Evolutionary conservation across 2,888 invertebrate genomes (phyloP).

Genomic region (Abrostola tripartita): DNA sequence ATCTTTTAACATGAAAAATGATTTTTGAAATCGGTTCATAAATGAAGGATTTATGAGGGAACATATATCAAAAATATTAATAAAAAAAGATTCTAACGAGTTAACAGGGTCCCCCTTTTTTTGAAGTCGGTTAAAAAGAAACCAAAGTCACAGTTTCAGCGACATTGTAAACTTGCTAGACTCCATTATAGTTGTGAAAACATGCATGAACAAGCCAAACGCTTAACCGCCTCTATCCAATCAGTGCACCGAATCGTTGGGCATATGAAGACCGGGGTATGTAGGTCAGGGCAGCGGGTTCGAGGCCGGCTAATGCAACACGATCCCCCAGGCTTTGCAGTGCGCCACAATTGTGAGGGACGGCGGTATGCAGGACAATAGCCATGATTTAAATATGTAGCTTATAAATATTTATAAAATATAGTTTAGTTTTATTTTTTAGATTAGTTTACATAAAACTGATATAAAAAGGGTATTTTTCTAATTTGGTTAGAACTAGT

Average conservation of each 20-base stretch:
- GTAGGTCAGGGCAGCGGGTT: conserved; percentile 55
- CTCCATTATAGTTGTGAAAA: conserved; percentile 32
- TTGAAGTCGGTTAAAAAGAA: no score
- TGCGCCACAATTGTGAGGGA: conserved; percentile 43
- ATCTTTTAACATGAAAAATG: no score
- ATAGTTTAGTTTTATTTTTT: no score
- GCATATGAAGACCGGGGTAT: conserved; percentile 48
- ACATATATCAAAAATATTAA: no score
- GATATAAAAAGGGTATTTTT: no score
- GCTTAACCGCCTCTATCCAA: conserved; percentile 35
- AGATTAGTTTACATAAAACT: no score
- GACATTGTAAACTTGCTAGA: conserved; percentile 20
- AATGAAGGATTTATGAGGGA: no score
- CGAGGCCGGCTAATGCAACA: conserved; percentile 54
- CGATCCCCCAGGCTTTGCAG: conserved; percentile 54
- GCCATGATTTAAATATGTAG: background rate
- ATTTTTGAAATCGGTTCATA: no score
- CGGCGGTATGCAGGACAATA: conserved; percentile 9
- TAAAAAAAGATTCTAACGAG: no score
- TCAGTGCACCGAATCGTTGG: conserved; percentile 44
- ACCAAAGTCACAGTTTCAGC: background rate
- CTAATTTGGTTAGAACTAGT: no score
- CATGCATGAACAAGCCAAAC: conserved; percentile 16
- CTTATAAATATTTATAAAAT: background rate
- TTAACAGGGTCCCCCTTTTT: no score